A percentile compares a stretch with the other conserved stretches of the same genome.
These are phyloP conservation scores for Parnassius mnemosyne DNA, from an alignment of 2,888 invertebrate species.

Conservation along the genomic window DNA sequence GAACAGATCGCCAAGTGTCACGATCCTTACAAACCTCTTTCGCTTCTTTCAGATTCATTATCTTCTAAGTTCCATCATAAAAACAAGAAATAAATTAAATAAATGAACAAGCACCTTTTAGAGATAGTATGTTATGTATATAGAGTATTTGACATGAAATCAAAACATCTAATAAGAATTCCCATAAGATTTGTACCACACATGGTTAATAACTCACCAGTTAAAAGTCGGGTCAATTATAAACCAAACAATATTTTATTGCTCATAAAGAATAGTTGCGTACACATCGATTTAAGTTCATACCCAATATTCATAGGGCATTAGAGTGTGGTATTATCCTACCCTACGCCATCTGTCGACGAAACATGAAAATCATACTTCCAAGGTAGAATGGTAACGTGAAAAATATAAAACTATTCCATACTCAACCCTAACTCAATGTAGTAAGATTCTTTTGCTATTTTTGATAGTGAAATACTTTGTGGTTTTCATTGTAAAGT, in stretches of 20 bases:
- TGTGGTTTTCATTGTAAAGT: constrained; percentile 48
- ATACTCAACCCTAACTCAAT: constrained; percentile 33
- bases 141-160: background rate
- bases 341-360: constrained; percentile 67
- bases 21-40: too few relatives aligned
- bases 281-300: constrained; percentile 29
- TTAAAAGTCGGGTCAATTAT: constrained; percentile 43
- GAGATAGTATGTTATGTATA: background rate
- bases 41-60: too few relatives aligned
- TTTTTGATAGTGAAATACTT: constrained; percentile 17
- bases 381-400: background rate
- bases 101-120: background rate
- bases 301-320: constrained; percentile 39
- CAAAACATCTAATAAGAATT: constrained; percentile 15
- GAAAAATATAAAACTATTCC: constrained; percentile 6
- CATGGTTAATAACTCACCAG: constrained; percentile 30
- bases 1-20: too few relatives aligned
- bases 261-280: constrained; percentile 53
- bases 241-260: constrained; percentile 56
- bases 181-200: constrained; percentile 25
- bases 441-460: constrained; percentile 25
- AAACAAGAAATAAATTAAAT: background rate
- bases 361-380: constrained; percentile 32
- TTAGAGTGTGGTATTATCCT: constrained; percentile 57
- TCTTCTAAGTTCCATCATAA: background rate